phyloP scores from a whole-genome alignment of 2,888 invertebrate genomes.

The Sthenelais limicola region DNA sequence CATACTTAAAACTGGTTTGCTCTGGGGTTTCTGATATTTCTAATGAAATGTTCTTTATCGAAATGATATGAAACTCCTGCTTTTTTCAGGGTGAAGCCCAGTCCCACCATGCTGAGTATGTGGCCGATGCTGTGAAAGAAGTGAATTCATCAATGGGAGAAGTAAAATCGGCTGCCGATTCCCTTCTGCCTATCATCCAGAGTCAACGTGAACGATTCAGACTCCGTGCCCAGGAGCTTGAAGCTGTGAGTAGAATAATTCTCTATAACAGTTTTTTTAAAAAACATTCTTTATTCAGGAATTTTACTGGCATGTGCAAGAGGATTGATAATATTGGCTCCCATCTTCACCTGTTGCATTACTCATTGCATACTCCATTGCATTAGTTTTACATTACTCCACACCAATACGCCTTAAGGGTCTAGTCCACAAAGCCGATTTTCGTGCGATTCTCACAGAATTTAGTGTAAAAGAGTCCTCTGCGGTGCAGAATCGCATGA shows the following conservation, averaged over 20 bases:
- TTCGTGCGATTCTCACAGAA: too few species aligned
- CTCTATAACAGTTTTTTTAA: neutral
- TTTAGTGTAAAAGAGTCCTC: too few species aligned
- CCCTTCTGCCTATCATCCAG: slow-evolving; percentile 74
- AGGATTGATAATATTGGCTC: too few species aligned
- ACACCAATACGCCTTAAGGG: too few species aligned
- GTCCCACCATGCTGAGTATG: slow-evolving; percentile 57
- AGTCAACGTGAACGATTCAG: slow-evolving; percentile 75
- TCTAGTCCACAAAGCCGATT: too few species aligned
- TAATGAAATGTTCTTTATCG: neutral
- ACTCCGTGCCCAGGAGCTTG: slow-evolving; percentile 73
- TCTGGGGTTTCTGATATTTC: neutral
- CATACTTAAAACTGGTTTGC: too few species aligned
- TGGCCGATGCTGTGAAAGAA: slow-evolving; percentile 67
- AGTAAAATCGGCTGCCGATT: slow-evolving; percentile 62
- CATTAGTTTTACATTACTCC: too few species aligned
- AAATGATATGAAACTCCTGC: neutral
- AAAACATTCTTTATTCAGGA: neutral
- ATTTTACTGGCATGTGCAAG: too few species aligned
- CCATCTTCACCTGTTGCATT: too few species aligned
- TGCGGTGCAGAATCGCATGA: too few species aligned
- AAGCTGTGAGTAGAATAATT: slow-evolving; percentile 66
- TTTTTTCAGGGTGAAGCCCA: slow-evolving; percentile 57
- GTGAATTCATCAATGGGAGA: slow-evolving; percentile 48
- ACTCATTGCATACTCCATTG: too few species aligned